phyloP scores from a whole-genome alignment of 2,113 vertebrate species.

The Myxocyprinus asiaticus region DNA sequence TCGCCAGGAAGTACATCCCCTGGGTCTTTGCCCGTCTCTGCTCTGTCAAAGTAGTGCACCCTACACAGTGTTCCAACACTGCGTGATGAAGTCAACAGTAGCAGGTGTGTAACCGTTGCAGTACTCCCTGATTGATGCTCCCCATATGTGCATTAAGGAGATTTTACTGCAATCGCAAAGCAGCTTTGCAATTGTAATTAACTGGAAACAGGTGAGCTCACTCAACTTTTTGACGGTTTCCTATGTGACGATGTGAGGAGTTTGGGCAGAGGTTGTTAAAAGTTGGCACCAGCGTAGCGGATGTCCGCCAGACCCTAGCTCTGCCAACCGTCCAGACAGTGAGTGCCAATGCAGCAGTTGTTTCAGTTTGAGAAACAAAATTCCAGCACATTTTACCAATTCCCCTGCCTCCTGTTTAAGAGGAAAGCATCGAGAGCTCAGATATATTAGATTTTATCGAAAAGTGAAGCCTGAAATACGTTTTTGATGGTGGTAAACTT shows the following conservation, averaged over 20 bases:
- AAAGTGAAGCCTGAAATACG: not conserved
- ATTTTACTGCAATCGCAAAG: conserved; percentile 62
- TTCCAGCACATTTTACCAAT: conserved; percentile 47
- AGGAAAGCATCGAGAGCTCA: not conserved
- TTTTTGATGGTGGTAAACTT: not conserved
- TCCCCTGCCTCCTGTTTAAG: too few relatives aligned
- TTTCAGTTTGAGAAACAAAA: conserved; percentile 50
- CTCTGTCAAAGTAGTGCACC: not conserved
- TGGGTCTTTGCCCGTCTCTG: conserved; percentile 11
- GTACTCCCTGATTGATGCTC: conserved; percentile 29
- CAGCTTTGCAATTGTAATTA: conserved; percentile 66
- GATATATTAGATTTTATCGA: not conserved
- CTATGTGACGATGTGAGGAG: conserved; percentile 48
- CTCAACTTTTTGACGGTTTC: conserved; percentile 60
- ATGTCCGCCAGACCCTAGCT: conserved; percentile 53
- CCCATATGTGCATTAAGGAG: conserved; percentile 40
- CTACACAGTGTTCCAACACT: not conserved
- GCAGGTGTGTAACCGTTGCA: conserved; percentile 10
- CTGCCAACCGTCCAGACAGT: conserved; percentile 24
- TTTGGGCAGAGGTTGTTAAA: conserved; percentile 42
- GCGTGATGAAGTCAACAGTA: not conserved
- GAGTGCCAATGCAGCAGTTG: conserved; percentile 47
- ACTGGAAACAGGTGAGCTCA: conserved; percentile 64
- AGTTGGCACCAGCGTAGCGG: conserved; percentile 59
- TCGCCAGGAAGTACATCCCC: conserved; percentile 6